Base-by-base conservation (phyloP, 2,888 invertebrate species). In the Phengaris alcon region DNA sequence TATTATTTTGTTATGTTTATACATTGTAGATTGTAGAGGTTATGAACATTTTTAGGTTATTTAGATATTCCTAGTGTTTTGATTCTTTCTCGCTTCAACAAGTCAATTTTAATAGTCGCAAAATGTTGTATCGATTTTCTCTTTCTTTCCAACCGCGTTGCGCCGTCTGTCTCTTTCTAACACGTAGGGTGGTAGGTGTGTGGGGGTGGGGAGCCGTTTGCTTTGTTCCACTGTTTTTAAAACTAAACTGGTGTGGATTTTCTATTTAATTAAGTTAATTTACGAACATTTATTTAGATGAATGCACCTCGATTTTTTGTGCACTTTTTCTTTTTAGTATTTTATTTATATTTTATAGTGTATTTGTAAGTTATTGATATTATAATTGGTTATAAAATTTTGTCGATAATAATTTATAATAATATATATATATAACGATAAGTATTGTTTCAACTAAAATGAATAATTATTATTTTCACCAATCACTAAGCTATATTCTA, bases 81-180 rank as follows among this genome's bases (percentile, higher is more conserved):
- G 80, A 81, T 85, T 82, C 81, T 81, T 79, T 86, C 85, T 85
- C 85, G 76, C 82, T 88, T 83, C 79, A 79, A 77, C 84, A 73
- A 76, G 78, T 70, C 73, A 69, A 77, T 77, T 79, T 80, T 79
- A 78, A 79, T 81, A 81, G 80, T 80, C 79, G 79, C 81, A 81
- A 77, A 79, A 77, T 79, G 81, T 81, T 82, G 81, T 79, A 84
- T 82, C 82, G 80, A 82, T 82, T 82, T 79, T 86, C 90, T 87
- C 89, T 86, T 84, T 90, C 86, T 81, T 77, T 80, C 86, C 76
- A 78, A 73, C 79, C 79, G 78, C 74, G 73, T 76, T 77, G 76
- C 69, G 69, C 74, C 86, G 86, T 83, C 85, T 80, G 77, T 87
- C 83, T 76, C 79, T 69, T 81, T 69, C 75, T 79, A 7, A 76